A percentile compares a stretch with the other conserved stretches of the same genome.
Evolutionary conservation across 2,797 vertebrate genomes (phyloP).

Genomic region (Acanthis flammea): DNA sequence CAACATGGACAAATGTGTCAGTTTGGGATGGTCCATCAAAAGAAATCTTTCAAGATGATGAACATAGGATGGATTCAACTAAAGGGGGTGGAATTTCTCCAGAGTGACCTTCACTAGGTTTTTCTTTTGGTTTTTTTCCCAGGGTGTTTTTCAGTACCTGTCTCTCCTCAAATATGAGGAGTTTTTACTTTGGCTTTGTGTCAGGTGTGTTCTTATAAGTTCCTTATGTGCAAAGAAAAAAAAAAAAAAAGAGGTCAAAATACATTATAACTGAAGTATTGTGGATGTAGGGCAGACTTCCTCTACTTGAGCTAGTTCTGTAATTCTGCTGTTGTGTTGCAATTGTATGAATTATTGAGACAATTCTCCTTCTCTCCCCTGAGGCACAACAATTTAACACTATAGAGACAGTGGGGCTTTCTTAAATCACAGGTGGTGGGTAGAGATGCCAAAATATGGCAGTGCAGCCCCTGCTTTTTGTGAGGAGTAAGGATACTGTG

Average conservation of each 20-base stretch:
- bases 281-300: conserved; percentile 80
- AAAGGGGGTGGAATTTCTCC: neutral
- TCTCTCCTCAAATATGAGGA: neutral
- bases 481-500: neutral
- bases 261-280: conserved; percentile 27
- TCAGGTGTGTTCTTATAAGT: neutral
- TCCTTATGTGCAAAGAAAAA: neutral
- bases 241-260: conserved; percentile 10
- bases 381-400: neutral
- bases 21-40: neutral
- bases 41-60: neutral
- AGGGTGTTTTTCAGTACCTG: neutral
- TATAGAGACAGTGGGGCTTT: neutral
- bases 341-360: conserved; percentile 41
- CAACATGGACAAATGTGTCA: neutral
- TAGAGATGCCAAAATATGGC: neutral
- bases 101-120: neutral
- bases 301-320: conserved; percentile 56
- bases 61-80: neutral
- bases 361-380: neutral
- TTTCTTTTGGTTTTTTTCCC: neutral
- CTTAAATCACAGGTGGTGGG: neutral
- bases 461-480: neutral
- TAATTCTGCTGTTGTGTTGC: neutral
- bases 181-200: neutral